These are phyloP conservation scores for Vireo griseus DNA, from an alignment of 2,797 vertebrate species.

Conservation along the genomic window DNA sequence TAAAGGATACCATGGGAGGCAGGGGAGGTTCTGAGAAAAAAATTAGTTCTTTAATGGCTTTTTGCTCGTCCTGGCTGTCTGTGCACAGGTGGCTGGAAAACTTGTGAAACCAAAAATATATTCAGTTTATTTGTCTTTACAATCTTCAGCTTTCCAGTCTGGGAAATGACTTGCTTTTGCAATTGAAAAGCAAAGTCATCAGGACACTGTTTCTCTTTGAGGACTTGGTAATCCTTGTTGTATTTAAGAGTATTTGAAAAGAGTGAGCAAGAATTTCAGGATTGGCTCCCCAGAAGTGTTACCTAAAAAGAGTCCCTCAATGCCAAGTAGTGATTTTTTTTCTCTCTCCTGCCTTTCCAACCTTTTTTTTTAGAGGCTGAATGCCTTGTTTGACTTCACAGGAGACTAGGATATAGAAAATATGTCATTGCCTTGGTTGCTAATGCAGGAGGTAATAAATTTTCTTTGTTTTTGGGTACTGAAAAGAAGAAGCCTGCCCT, in stretches of 20 bases:
- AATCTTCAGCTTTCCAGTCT: background rate
- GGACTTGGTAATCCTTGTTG: constrained; percentile 35
- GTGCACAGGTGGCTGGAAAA: background rate
- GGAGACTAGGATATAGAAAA: background rate
- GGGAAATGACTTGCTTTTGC: background rate
- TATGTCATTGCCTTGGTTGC: background rate
- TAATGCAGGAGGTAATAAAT: background rate
- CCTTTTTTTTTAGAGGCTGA: background rate
- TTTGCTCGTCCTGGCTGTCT: background rate
- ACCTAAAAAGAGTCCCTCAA: constrained; percentile 4
- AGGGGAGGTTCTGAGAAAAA: background rate
- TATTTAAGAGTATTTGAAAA: constrained; percentile 15
- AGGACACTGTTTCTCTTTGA: background rate
- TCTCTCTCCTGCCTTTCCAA: background rate
- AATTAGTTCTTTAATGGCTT: background rate
- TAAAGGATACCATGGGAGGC: background rate
- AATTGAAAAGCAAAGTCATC: background rate
- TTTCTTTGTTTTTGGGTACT: background rate
- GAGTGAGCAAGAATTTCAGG: background rate
- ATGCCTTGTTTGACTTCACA: background rate
- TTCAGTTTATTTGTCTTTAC: background rate
- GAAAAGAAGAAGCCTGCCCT: background rate
- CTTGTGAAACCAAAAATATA: background rate
- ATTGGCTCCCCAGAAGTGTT: background rate
- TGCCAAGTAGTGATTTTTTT: background rate